Evolutionary conservation across 2,797 vertebrate genomes (phyloP).

Genomic region (Galagoides demidoff): DNA sequence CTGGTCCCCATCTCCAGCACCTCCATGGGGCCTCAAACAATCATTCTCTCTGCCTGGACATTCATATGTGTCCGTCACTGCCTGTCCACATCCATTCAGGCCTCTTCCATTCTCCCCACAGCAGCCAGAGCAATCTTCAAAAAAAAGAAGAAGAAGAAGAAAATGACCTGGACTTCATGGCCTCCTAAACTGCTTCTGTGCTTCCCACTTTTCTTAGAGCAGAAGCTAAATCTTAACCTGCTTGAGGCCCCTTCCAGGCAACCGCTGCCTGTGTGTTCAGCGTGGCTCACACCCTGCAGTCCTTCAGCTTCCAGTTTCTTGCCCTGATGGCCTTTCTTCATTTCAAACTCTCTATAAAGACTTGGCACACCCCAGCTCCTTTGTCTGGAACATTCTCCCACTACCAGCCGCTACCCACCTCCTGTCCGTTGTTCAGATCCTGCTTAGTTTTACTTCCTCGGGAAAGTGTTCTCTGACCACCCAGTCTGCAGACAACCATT

Average conservation of each 20-base stretch:
- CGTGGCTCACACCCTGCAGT: not conserved
- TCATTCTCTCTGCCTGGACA: not conserved
- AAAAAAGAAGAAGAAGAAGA: not conserved
- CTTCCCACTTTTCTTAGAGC: not conserved
- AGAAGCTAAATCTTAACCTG: conserved; percentile 14
- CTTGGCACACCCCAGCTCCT: not conserved
- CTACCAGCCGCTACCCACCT: not conserved
- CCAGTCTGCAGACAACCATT: not conserved
- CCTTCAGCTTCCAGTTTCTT: not conserved
- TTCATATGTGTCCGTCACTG: not conserved
- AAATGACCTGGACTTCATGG: not conserved
- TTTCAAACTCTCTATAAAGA: not conserved
- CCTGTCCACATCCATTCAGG: not conserved
- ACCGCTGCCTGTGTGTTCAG: not conserved
- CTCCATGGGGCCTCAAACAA: not conserved
- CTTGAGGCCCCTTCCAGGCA: not conserved
- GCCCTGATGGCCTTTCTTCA: not conserved
- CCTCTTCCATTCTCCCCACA: not conserved
- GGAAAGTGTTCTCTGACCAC: not conserved
- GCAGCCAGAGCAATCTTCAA: not conserved
- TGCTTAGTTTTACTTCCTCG: not conserved
- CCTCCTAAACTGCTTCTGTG: not conserved
- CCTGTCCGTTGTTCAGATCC: not conserved
- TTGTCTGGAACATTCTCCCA: not conserved
- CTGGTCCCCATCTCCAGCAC: not conserved